Conservation (phyloP, 2,888 invertebrate genomes). For the Tinea pellionella region DNA sequence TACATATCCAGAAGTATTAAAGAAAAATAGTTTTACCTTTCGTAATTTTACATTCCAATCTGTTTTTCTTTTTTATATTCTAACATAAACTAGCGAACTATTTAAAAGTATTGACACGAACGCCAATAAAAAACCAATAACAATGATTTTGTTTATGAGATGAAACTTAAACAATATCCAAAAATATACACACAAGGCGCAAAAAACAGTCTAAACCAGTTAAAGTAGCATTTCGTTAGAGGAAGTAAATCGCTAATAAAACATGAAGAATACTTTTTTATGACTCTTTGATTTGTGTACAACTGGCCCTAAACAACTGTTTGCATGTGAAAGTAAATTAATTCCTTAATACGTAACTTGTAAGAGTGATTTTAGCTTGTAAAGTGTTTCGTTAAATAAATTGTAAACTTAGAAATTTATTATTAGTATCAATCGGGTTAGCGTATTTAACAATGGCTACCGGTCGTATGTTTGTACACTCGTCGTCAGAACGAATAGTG, state of each 20-base stretch:
- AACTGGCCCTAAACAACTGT: slow-evolving; percentile 28
- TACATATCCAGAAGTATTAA: too few relatives aligned
- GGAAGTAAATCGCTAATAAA: slow-evolving; percentile 15
- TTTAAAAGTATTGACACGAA: not conserved
- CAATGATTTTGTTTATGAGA: not conserved
- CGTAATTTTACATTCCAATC: too few relatives aligned
- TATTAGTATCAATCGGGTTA: slow-evolving; percentile 22
- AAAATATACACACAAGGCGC: not conserved
- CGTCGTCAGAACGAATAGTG: not conserved
- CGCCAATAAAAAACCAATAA: not conserved
- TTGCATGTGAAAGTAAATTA: not conserved
- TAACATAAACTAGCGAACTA: too few relatives aligned
- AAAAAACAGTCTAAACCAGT: not conserved
- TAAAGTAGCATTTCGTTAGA: slow-evolving; percentile 4
- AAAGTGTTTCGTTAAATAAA: not conserved
- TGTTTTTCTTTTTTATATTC: too few relatives aligned
- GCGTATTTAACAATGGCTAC: slow-evolving; percentile 14
- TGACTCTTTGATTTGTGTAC: slow-evolving; percentile 49
- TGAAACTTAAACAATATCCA: not conserved
- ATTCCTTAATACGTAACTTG: not conserved
- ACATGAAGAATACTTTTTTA: slow-evolving; percentile 43
- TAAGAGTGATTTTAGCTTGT: not conserved
- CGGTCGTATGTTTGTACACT: not conserved
- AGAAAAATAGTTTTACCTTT: too few relatives aligned
- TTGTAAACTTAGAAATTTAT: slow-evolving; percentile 17